A percentile compares a stretch with the other conserved stretches of the same genome.
Conservation (phyloP, 1,140 invertebrate species). For the Macrobrachium rosenbergii region DNA sequence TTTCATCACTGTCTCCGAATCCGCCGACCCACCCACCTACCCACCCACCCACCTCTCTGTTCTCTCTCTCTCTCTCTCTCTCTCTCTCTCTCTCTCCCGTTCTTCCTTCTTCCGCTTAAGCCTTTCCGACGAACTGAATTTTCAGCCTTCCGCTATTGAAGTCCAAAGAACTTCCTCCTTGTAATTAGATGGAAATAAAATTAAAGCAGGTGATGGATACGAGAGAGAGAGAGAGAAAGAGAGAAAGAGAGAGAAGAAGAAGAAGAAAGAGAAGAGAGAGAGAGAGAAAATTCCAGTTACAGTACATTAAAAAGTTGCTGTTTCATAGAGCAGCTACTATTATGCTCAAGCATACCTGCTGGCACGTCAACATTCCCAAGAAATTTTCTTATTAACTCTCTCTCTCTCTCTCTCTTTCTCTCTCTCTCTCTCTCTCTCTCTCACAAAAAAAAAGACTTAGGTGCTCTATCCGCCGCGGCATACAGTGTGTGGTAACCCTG, state of each 20-base stretch:
- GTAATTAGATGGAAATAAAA: conserved; percentile 26
- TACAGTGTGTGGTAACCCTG: no score
- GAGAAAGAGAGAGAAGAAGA: not conserved
- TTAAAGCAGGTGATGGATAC: no score
- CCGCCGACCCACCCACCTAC: conserved; percentile 2
- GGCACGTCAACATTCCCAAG: not conserved
- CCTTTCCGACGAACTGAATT: no score
- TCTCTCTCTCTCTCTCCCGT: conserved; percentile 27
- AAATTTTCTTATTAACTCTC: conserved; percentile 4
- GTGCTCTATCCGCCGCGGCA: no score
- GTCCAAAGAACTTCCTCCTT: conserved; percentile 26
- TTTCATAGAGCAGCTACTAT: no score
- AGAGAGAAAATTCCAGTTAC: not conserved
- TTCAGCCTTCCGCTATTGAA: no score
- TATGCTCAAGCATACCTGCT: not conserved
- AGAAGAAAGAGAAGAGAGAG: not conserved
- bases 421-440: conserved; percentile 33
- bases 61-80: conserved; percentile 37
- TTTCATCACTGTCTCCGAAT: conserved; percentile 32
- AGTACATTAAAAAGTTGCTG: not conserved
- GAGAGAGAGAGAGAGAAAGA: no score
- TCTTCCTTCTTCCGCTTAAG: no score
- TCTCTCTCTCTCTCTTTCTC: conserved; percentile 37
- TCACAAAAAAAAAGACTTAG: not conserved
- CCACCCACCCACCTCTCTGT: not conserved